Evolutionary conservation across 2,113 vertebrate species (phyloP).

Genomic region (Nyctereutes procyonoides): DNA sequence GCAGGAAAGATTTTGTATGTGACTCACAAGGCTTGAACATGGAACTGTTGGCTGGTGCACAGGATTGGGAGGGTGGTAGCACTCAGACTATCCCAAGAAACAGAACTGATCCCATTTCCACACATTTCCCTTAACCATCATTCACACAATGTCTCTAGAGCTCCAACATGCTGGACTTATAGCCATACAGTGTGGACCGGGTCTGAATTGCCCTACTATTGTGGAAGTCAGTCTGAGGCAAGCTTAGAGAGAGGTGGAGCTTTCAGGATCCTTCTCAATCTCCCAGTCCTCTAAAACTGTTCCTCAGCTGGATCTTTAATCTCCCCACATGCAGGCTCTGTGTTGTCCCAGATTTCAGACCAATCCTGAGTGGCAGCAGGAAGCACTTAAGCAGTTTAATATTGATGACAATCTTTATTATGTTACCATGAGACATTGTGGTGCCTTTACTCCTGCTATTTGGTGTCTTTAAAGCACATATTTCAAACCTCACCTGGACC

Average conservation of each 20-base stretch:
- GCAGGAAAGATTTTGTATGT: background rate
- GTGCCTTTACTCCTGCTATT: background rate
- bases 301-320: background rate
- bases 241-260: accelerated
- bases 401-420: background rate
- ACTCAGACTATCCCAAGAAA: background rate
- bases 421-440: background rate
- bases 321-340: background rate
- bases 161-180: accelerated
- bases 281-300: too few species aligned
- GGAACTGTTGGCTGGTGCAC: too few species aligned
- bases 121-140: background rate
- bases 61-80: background rate
- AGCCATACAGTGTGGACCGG: accelerated
- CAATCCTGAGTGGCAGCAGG: background rate
- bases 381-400: background rate
- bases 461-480: background rate
- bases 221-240: background rate
- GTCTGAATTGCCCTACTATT: background rate
- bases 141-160: background rate
- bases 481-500: background rate
- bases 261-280: background rate
- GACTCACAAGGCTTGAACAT: accelerated
- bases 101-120: background rate
- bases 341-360: background rate